Conservation (phyloP, 2,113 vertebrate genomes). For the Meleagris gallopavo region DNA sequence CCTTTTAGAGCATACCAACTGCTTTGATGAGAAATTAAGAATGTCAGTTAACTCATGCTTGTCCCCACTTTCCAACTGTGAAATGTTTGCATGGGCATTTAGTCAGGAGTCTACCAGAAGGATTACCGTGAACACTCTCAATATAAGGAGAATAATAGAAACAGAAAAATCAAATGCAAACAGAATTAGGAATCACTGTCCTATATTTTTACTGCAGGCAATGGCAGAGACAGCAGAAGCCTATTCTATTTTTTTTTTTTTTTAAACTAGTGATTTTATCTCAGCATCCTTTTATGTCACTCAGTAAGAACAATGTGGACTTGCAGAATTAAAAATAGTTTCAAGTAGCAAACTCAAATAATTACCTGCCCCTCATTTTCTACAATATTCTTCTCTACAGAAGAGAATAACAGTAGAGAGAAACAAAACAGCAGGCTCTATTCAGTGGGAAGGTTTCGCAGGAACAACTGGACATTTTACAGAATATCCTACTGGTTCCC, state of each 20-base stretch:
- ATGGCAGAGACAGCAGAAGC: background rate
- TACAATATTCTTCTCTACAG: background rate
- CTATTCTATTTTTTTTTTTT: background rate
- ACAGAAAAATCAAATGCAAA: background rate
- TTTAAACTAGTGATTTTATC: background rate
- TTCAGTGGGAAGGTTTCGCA: background rate
- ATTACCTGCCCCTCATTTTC: background rate
- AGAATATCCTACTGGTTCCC: background rate
- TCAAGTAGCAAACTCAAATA: background rate
- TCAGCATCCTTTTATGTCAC: background rate
- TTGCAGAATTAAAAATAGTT: background rate
- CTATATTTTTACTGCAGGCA: background rate
- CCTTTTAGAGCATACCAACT: background rate
- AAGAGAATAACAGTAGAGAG: accelerated
- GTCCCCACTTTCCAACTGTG: background rate
- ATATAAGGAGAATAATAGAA: background rate
- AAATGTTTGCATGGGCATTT: background rate
- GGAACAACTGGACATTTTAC: background rate
- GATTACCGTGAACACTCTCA: background rate
- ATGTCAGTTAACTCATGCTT: background rate
- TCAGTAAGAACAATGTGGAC: background rate
- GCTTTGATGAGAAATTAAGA: background rate
- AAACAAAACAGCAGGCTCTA: background rate
- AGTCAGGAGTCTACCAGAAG: background rate
- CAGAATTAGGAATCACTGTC: background rate